Evolutionary conservation across 2,888 invertebrate genomes (phyloP).

Genomic region (Hermodice carunculata): DNA sequence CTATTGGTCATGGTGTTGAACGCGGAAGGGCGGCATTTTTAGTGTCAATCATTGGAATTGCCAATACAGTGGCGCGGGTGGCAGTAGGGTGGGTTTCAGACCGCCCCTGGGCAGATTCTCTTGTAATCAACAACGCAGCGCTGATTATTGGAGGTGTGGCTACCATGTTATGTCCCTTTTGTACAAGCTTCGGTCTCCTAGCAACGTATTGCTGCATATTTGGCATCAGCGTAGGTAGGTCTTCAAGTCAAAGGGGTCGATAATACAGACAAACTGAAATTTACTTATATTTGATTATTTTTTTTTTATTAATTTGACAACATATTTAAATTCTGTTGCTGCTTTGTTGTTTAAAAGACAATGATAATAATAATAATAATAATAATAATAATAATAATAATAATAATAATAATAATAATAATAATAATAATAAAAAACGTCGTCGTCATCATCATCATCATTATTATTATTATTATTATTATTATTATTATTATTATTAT

Average conservation of each 20-base stretch:
- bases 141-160: slow-evolving; percentile 90
- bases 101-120: slow-evolving; percentile 85
- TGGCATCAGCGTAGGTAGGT: slow-evolving; percentile 89
- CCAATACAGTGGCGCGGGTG: slow-evolving; percentile 91
- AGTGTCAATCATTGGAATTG: slow-evolving; percentile 87
- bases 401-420: too few species aligned
- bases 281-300: neutral
- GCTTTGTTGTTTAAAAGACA: too few species aligned
- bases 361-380: too few species aligned
- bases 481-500: too few species aligned
- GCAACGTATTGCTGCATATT: slow-evolving; percentile 85
- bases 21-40: slow-evolving; percentile 76
- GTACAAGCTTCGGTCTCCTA: slow-evolving; percentile 76
- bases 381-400: too few species aligned
- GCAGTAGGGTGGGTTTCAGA: slow-evolving; percentile 76
- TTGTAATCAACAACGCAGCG: slow-evolving; percentile 89
- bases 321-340: neutral
- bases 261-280: neutral
- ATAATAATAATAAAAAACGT: too few species aligned
- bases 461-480: too few species aligned
- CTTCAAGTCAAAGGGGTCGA: too few species aligned
- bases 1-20: slow-evolving; percentile 47
- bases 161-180: slow-evolving; percentile 84
- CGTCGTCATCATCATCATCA: too few species aligned
- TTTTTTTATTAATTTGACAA: neutral